Conservation (phyloP, 2,797 vertebrate genomes). For the Hephaestus fuliginosus region DNA sequence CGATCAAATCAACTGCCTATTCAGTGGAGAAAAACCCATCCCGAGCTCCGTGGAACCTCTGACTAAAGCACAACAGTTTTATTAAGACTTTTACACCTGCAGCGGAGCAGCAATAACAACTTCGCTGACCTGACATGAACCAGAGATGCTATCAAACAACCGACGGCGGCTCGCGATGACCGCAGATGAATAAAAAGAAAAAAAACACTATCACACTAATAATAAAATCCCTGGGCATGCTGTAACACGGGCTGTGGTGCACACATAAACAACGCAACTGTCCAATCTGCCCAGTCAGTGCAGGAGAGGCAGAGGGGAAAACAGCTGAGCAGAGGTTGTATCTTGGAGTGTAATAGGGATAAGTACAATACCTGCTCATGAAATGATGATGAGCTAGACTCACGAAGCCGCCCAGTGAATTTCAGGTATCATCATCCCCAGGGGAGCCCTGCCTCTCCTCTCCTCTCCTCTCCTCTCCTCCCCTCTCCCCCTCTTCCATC, state of each 20-base stretch:
- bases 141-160: conserved; percentile 59
- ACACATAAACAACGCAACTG: conserved; percentile 56
- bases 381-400: conserved; percentile 72
- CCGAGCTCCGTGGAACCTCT: conserved; percentile 31
- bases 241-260: conserved; percentile 32
- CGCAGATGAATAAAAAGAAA: conserved; percentile 57
- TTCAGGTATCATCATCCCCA: conserved; percentile 71
- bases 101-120: conserved; percentile 60
- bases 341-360: conserved; percentile 35
- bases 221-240: conserved; percentile 55
- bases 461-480: background rate
- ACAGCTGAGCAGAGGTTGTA: conserved; percentile 32
- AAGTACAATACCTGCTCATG: conserved; percentile 64
- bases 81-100: conserved; percentile 68
- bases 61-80: conserved; percentile 59
- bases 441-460: conserved; percentile 43
- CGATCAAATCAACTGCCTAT: conserved; percentile 62
- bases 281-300: conserved; percentile 64
- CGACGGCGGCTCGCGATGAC: conserved; percentile 23
- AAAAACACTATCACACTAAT: conserved; percentile 51
- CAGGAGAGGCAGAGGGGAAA: conserved; percentile 12
- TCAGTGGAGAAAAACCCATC: conserved; percentile 43
- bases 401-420: conserved; percentile 60
- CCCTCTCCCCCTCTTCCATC: conserved; percentile 59
- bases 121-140: conserved; percentile 65